Conservation (phyloP, 1,140 invertebrate species). For the Berghia stephanieae region DNA sequence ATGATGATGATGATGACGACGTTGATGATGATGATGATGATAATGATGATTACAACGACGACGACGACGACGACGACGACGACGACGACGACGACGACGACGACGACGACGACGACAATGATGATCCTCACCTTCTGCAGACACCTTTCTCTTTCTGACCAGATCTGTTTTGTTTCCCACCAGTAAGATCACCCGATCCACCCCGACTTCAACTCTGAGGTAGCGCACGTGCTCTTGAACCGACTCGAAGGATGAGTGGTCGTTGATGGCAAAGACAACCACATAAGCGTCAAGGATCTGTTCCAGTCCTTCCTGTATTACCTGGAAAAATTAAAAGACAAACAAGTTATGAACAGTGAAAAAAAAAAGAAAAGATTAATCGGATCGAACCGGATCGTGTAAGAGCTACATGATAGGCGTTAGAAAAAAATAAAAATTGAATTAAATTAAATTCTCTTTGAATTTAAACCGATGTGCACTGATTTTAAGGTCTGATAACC, state of each 20-base stretch:
- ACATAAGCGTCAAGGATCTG: conserved; percentile 47
- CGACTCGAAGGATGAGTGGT: conserved; percentile 73
- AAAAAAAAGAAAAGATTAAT: background rate
- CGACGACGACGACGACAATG: background rate
- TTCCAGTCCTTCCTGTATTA: conserved; percentile 34
- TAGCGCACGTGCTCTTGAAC: conserved; percentile 49
- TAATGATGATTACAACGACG: background rate
- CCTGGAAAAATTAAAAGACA: conserved; percentile 26
- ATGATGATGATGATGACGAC: background rate
- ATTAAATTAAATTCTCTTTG: background rate
- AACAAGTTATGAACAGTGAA: background rate
- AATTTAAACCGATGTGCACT: background rate
- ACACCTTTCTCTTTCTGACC: conserved; percentile 49
- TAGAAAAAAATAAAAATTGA: background rate
- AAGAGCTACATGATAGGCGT: background rate
- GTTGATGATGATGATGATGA: conserved; percentile 19
- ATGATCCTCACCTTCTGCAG: conserved; percentile 45
- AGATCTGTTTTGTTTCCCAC: conserved; percentile 57
- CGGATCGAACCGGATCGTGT: background rate
- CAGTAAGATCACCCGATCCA: conserved; percentile 49
- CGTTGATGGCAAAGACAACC: conserved; percentile 77
- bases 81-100: conserved; percentile 5
- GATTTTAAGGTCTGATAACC: too few relatives aligned
- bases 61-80: background rate
- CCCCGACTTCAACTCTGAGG: conserved; percentile 46